Percentiles rank a stretch among this genome's conserved stretches.
These are phyloP conservation scores for Pharmacophagus antenor DNA, from an alignment of 2,888 invertebrate genomes.

Conservation along the genomic window DNA sequence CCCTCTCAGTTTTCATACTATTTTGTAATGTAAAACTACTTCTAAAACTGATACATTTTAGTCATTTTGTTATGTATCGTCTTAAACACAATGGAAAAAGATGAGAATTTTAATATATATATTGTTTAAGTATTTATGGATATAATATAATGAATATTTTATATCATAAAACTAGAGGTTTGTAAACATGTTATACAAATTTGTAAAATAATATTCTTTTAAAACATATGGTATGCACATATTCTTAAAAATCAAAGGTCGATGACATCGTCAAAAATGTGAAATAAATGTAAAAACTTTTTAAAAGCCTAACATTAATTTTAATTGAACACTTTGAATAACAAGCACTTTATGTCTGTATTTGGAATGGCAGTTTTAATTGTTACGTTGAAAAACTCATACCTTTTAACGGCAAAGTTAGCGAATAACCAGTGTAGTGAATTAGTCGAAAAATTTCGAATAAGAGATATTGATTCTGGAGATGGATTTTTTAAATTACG, in stretches of 20 bases:
- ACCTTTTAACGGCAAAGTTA: constrained; percentile 53
- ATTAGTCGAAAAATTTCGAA: constrained; percentile 16
- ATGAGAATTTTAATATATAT: too few species aligned
- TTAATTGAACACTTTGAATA: constrained; percentile 57
- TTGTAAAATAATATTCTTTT: background rate
- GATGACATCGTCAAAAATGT: constrained; percentile 1
- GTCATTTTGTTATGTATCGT: too few species aligned
- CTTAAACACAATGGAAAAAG: too few species aligned
- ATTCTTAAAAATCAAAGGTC: background rate
- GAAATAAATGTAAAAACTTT: background rate
- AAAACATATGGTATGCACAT: background rate
- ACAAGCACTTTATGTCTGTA: constrained; percentile 52
- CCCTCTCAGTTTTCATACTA: background rate
- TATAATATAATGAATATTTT: too few species aligned
- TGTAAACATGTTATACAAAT: background rate
- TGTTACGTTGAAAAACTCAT: constrained; percentile 64
- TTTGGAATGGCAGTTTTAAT: constrained; percentile 53
- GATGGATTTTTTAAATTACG: background rate
- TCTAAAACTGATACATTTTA: too few species aligned
- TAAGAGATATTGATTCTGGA: background rate
- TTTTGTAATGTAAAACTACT: too few species aligned
- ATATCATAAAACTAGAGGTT: too few species aligned
- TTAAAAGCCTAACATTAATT: constrained; percentile 38
- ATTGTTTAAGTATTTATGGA: too few species aligned
- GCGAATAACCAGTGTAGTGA: constrained; percentile 20